These are phyloP conservation scores for Euwallacea fornicatus DNA, from an alignment of 1,140 invertebrate genomes.

Conservation along the genomic window DNA sequence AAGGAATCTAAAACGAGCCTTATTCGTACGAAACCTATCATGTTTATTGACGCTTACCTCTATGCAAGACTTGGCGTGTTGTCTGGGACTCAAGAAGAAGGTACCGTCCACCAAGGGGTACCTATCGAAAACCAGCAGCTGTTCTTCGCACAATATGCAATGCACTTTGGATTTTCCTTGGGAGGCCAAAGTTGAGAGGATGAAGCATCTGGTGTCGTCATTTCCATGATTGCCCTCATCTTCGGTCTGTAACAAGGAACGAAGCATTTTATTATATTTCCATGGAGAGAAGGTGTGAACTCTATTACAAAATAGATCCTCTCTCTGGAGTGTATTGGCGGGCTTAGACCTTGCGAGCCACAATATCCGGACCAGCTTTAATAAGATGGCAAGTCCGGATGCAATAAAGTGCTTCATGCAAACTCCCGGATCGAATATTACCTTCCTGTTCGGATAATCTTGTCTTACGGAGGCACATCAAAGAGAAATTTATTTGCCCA, in stretches of 20 bases:
- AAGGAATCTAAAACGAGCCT: no score
- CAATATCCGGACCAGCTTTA: constrained; percentile 33
- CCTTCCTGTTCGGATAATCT: not conserved
- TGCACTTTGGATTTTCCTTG: constrained; percentile 79
- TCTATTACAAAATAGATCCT: no score
- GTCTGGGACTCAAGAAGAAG: constrained; percentile 92
- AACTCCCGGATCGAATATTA: not conserved
- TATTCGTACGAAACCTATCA: no score
- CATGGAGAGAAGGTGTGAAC: no score
- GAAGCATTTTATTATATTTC: not conserved
- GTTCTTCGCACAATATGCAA: constrained; percentile 86
- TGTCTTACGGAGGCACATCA: not conserved
- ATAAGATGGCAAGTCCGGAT: constrained; percentile 32
- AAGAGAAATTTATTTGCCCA: not conserved
- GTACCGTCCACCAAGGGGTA: constrained; percentile 97
- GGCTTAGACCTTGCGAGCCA: constrained; percentile 13
- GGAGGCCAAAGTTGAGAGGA: constrained; percentile 85
- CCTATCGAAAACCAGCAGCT: constrained; percentile 91
- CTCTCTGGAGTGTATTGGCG: no score
- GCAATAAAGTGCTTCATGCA: constrained; percentile 21
- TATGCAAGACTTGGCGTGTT: constrained; percentile 81
- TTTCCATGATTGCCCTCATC: constrained; percentile 97
- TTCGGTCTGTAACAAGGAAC: constrained; percentile 77
- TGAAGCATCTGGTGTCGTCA: constrained; percentile 93
- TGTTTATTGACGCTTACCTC: constrained; percentile 63